Evolutionary conservation across 1,140 invertebrate species (phyloP).

Genomic region (Ylistrum balloti): DNA sequence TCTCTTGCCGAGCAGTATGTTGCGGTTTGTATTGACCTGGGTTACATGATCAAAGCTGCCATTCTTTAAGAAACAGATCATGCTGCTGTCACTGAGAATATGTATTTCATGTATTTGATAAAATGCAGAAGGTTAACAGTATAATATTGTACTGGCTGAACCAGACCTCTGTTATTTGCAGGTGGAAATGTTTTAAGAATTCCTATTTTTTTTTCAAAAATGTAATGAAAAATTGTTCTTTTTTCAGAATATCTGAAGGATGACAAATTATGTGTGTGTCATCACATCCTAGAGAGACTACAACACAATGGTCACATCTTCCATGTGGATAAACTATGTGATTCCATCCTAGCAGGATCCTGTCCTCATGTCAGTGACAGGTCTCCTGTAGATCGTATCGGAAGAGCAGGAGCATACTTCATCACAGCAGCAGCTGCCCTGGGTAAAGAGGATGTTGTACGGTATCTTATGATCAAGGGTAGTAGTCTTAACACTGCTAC

Average conservation of each 20-base stretch:
- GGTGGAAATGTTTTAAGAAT: neutral
- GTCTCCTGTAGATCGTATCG: neutral
- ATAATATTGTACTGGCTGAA: too few relatives aligned
- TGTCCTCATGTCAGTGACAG: neutral
- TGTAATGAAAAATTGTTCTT: neutral
- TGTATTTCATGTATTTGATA: too few relatives aligned
- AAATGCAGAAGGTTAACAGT: too few relatives aligned
- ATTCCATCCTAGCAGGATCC: neutral
- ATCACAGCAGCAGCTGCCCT: neutral
- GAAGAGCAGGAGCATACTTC: neutral
- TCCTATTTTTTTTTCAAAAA: neutral
- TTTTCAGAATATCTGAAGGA: conserved; percentile 2
- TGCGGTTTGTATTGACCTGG: too few relatives aligned
- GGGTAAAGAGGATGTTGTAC: conserved; percentile 7
- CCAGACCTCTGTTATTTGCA: too few relatives aligned
- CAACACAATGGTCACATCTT: conserved; percentile 1
- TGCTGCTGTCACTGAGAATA: too few relatives aligned
- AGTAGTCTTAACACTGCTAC: neutral
- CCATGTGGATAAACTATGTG: neutral
- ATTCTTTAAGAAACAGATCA: too few relatives aligned
- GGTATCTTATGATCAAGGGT: conserved; percentile 23
- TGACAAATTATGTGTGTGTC: neutral
- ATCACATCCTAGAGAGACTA: conserved; percentile 10
- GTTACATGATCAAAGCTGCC: too few relatives aligned
- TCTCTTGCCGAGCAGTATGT: too few relatives aligned